These are phyloP conservation scores for Aphelinus atriplicis DNA, from an alignment of 1,140 invertebrate species.

Conservation along the genomic window DNA sequence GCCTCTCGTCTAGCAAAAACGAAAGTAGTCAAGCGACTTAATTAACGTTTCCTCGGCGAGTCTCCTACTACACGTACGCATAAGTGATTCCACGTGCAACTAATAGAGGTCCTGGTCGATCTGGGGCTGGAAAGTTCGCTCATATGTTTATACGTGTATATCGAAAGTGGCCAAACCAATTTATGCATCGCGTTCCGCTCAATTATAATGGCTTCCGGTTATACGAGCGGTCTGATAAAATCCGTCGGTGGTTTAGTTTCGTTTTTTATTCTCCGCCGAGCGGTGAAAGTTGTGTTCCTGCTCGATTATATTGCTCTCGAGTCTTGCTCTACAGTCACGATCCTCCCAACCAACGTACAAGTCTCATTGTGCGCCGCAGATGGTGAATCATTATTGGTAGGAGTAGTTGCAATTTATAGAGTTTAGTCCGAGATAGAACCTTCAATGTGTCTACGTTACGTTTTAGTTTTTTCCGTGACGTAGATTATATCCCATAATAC, in stretches of 20 bases:
- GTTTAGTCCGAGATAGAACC: neutral
- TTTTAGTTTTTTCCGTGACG: too few relatives aligned
- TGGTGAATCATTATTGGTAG: constrained; percentile 1
- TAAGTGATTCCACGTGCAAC: constrained; percentile 20
- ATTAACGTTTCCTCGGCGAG: constrained; percentile 1
- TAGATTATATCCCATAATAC: too few relatives aligned
- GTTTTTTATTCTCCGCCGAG: neutral
- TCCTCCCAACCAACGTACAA: neutral
- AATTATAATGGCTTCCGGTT: constrained; percentile 10
- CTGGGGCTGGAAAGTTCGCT: constrained; percentile 10
- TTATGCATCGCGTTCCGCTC: neutral
- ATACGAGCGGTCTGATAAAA: constrained; percentile 1
- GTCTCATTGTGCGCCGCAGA: neutral
- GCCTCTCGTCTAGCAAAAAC: constrained; percentile 5
- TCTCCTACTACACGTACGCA: neutral
- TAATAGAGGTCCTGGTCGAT: neutral
- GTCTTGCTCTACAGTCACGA: neutral
- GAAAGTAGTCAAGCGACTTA: constrained; percentile 36
- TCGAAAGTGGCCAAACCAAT: neutral
- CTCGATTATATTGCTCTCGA: neutral
- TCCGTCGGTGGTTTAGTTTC: too few relatives aligned
- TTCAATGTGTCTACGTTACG: too few relatives aligned
- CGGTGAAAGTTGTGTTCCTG: constrained; percentile 23
- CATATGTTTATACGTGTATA: neutral
- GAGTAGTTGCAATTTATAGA: constrained; percentile 3